A percentile compares a stretch with the other conserved stretches of the same genome.
Evolutionary conservation across 1,140 invertebrate species (phyloP).

Genomic region (Drosophila dunni): DNA sequence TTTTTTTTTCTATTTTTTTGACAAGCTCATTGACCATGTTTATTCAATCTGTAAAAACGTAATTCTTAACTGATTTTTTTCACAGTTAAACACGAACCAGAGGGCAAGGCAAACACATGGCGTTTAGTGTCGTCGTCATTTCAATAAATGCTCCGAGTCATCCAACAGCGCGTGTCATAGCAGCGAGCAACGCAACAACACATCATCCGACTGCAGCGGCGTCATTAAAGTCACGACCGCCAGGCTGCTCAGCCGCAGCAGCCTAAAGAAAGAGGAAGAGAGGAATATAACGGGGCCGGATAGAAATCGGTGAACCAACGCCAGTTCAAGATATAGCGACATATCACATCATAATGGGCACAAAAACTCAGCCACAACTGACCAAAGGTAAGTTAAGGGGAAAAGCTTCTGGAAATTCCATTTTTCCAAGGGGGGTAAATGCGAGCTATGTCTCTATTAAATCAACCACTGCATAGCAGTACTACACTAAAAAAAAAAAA

Average conservation of each 20-base stretch:
- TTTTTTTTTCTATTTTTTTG: not conserved
- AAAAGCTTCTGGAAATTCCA: not conserved
- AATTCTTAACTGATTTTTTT: not conserved
- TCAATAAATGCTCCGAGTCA: conserved; percentile 18
- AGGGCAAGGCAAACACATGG: conserved; percentile 73
- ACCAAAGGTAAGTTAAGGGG: conserved; percentile 63
- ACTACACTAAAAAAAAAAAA: no score
- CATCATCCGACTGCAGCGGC: conserved; percentile 31
- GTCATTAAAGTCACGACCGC: conserved; percentile 37
- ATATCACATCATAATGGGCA: conserved; percentile 65
- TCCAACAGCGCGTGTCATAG: conserved; percentile 10
- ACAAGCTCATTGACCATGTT: conserved; percentile 41
- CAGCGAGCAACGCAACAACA: conserved; percentile 19
- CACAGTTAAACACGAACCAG: conserved; percentile 57
- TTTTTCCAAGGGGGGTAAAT: not conserved
- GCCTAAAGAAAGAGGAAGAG: not conserved
- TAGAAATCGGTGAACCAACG: not conserved
- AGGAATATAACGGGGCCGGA: not conserved
- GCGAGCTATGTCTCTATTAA: not conserved
- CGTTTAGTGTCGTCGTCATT: conserved; percentile 44
- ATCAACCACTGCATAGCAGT: no score
- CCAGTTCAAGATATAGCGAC: conserved; percentile 4
- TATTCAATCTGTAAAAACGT: conserved; percentile 38
- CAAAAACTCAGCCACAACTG: conserved; percentile 76
- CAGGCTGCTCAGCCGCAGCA: conserved; percentile 39